Evolutionary conservation across 2,888 invertebrate genomes (phyloP), one percentile per base, ranked within the genome.

Genomic region (Agrilus biguttatus): DNA sequence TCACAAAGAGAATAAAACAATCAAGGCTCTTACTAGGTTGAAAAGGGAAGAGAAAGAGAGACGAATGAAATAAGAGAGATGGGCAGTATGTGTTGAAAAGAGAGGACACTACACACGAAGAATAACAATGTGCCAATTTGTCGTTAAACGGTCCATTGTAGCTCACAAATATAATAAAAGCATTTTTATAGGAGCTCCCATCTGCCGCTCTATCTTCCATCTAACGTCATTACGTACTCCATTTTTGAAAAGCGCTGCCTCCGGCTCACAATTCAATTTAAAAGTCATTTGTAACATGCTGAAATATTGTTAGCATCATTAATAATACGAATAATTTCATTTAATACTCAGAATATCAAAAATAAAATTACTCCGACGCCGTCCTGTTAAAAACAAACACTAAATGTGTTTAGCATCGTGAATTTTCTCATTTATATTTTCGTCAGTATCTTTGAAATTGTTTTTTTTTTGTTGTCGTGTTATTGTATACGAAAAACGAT

Each of bases 141-240:
- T 48, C 54, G 58, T 55, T 61, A 55, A 55, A 54, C 54, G 53
- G 54, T 49, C 53, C 60, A 63, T 62, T 63, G 63, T 62, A 60
- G 58, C 58, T 56, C 57, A 54, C 56, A 63, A 63, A 60, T 58
- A 56, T 56, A 59, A 55, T 53, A 53, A 53, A 64, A 61, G 59
- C 60, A 63, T 63, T 63, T 63, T 64, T 63, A 61, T 60, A 56
- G 60, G 56, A 55, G 63, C 62, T 63, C 63, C 62, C 65, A 65
- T 65, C 65, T 64, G 65, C 56, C 63, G 60, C 60, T 56, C 61
- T 62, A 59, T 69, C 55, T 66, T 74, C 69, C 50, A 71, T 62
- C 74, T 77, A 72, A 77, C 74, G 66, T 61, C 58, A 74, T 77
- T 76, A 76, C 66, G 62, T 72, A 74, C 71, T 74, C 76, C 76